phyloP scores from a whole-genome alignment of 2,888 invertebrate genomes.

The Thumatha senex region DNA sequence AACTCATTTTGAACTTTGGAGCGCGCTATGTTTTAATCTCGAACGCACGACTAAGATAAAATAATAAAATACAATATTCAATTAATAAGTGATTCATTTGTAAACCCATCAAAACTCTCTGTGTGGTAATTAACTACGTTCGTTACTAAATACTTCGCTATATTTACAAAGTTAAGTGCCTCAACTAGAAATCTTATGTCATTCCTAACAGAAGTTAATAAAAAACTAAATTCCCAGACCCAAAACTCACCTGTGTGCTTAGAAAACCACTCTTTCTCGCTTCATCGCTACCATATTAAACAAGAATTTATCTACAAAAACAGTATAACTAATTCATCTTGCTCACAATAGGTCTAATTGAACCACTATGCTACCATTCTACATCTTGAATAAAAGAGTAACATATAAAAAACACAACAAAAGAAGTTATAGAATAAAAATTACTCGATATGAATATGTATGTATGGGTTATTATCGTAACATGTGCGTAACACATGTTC shows the following conservation, averaged over 20 bases:
- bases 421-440: slow-evolving; percentile 61
- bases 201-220: neutral
- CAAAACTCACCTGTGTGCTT: slow-evolving; percentile 32
- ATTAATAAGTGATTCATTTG: too few species aligned
- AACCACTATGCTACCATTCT: slow-evolving; percentile 63
- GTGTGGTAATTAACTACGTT: too few species aligned
- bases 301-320: slow-evolving; percentile 27
- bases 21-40: too few species aligned
- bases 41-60: too few species aligned
- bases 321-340: slow-evolving; percentile 48
- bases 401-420: slow-evolving; percentile 58
- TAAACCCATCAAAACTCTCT: too few species aligned
- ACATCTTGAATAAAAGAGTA: slow-evolving; percentile 56
- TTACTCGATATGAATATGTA: slow-evolving; percentile 69
- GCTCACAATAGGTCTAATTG: slow-evolving; percentile 60
- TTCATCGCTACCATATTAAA: slow-evolving; percentile 21
- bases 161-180: too few species aligned
- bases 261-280: slow-evolving; percentile 23
- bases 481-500: slow-evolving; percentile 72
- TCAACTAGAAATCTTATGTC: neutral
- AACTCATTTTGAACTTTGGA: too few species aligned
- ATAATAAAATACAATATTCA: too few species aligned
- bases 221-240: neutral
- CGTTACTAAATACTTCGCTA: too few species aligned
- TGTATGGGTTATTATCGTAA: slow-evolving; percentile 51